Evolutionary conservation across 2,888 invertebrate genomes (phyloP).

Genomic region (Schizotus pectinicornis): DNA sequence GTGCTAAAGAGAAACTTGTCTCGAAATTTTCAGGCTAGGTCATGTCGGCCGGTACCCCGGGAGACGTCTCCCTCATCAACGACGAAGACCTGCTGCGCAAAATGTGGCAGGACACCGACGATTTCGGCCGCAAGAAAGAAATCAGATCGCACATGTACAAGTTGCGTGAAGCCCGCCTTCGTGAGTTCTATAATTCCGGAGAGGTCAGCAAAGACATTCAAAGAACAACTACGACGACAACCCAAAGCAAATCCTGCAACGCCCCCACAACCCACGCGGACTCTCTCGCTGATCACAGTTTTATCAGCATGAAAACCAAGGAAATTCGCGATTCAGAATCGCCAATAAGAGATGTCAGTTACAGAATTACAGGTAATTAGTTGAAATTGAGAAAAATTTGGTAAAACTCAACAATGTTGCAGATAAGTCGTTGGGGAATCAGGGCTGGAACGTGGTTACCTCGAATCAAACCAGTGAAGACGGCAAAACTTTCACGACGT

Average conservation of each 20-base stretch:
- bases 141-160: conserved; percentile 86
- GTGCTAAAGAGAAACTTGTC: too few relatives aligned
- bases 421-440: conserved; percentile 15
- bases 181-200: conserved; percentile 69
- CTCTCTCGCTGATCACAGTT: conserved; percentile 77
- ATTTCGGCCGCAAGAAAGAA: conserved; percentile 84
- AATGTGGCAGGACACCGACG: conserved; percentile 88
- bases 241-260: conserved; percentile 34
- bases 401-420: not conserved
- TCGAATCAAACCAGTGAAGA: conserved; percentile 68
- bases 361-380: conserved; percentile 44
- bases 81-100: conserved; percentile 80
- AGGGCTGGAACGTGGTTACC: conserved; percentile 72
- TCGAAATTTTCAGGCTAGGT: not conserved
- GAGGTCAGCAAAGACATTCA: conserved; percentile 44
- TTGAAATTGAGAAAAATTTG: not conserved
- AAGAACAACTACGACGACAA: conserved; percentile 34
- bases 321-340: conserved; percentile 81
- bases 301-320: conserved; percentile 78
- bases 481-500: conserved; percentile 67
- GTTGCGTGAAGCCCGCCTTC: conserved; percentile 79
- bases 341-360: conserved; percentile 67
- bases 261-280: conserved; percentile 65
- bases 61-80: conserved; percentile 72
- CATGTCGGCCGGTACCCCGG: conserved; percentile 53